A percentile compares a stretch with the other conserved stretches of the same genome.
Conservation (phyloP, 2,797 vertebrate species). For the Galagoides demidoff region DNA sequence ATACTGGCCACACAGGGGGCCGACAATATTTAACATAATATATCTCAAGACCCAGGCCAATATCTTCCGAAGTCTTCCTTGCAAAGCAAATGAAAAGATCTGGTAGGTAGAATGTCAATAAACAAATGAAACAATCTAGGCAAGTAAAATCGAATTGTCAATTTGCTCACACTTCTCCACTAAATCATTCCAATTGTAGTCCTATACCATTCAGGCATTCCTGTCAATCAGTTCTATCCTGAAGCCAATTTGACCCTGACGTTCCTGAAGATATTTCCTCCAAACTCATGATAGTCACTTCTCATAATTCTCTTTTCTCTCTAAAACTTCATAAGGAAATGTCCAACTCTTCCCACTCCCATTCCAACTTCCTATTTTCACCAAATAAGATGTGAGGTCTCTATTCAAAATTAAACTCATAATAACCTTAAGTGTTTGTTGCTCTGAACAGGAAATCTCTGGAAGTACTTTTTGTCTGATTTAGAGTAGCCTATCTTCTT, state of each 20-base stretch:
- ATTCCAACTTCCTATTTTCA: slow-evolving; percentile 67
- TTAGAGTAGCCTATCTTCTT: slow-evolving; percentile 74
- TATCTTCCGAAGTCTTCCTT: slow-evolving; percentile 69
- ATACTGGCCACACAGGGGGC: slow-evolving; percentile 30
- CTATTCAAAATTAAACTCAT: slow-evolving; percentile 67
- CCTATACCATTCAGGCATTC: slow-evolving; percentile 48
- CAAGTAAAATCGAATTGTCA: slow-evolving; percentile 65
- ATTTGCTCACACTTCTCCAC: slow-evolving; percentile 70
- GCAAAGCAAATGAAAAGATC: slow-evolving; percentile 80
- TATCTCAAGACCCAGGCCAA: slow-evolving; percentile 49
- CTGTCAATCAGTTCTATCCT: slow-evolving; percentile 33
- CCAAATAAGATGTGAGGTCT: slow-evolving; percentile 67
- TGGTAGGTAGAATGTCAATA: slow-evolving; percentile 74
- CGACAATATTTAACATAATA: slow-evolving; percentile 55
- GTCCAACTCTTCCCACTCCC: slow-evolving; percentile 21
- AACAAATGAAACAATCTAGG: slow-evolving; percentile 77
- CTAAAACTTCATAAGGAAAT: slow-evolving; percentile 54
- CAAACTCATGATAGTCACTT: slow-evolving; percentile 48
- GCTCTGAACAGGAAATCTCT: slow-evolving; percentile 76
- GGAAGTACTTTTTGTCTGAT: slow-evolving; percentile 77
- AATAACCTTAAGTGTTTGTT: slow-evolving; percentile 64
- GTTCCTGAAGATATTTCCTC: slow-evolving; percentile 57
- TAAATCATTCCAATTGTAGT: slow-evolving; percentile 50
- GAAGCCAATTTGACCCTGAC: slow-evolving; percentile 58
- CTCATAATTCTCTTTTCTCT: not conserved